Conservation (phyloP, 2,113 vertebrate species). For the Cyprinodon tularosa region DNA sequence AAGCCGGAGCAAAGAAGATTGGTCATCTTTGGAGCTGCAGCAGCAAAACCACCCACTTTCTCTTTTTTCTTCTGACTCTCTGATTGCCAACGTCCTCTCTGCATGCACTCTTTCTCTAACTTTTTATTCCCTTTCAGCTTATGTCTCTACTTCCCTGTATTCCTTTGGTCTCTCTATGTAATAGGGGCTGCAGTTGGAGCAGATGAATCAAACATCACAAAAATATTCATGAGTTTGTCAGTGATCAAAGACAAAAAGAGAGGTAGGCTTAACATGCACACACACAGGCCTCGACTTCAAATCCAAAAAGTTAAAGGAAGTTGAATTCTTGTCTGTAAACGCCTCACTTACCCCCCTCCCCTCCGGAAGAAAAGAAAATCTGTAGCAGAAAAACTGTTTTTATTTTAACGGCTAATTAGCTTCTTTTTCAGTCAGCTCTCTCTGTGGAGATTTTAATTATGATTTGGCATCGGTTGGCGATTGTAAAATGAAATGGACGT, state of each 20-base stretch:
- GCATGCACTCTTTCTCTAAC: slow-evolving; percentile 4
- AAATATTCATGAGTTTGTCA: slow-evolving; percentile 23
- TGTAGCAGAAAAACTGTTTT: slow-evolving; percentile 35
- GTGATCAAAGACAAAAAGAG: slow-evolving; percentile 55
- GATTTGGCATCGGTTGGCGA: slow-evolving; percentile 68
- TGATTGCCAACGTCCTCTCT: slow-evolving; percentile 8
- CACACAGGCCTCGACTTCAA: slow-evolving; percentile 7
- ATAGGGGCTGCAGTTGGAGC: slow-evolving; percentile 33
- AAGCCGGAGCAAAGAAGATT: slow-evolving; percentile 36
- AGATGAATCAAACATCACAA: slow-evolving; percentile 20
- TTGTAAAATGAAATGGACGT: slow-evolving; percentile 69
- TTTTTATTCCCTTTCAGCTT: slow-evolving; percentile 10
- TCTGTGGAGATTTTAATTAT: slow-evolving; percentile 79
- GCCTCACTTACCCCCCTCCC: not conserved
- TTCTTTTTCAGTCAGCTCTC: slow-evolving; percentile 57
- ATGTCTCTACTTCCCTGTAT: slow-evolving; percentile 8
- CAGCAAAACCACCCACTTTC: slow-evolving; percentile 36
- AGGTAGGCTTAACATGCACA: slow-evolving; percentile 17
- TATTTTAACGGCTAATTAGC: slow-evolving; percentile 70
- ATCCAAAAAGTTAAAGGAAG: slow-evolving; percentile 29
- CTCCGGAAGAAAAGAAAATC: slow-evolving; percentile 18
- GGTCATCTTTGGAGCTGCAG: slow-evolving; percentile 42
- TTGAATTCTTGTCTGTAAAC: slow-evolving; percentile 49
- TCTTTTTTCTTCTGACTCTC: not conserved
- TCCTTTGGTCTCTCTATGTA: slow-evolving; percentile 19